Evolutionary conservation across 2,113 vertebrate genomes (phyloP).

Genomic region (Mormoops blainvillei): DNA sequence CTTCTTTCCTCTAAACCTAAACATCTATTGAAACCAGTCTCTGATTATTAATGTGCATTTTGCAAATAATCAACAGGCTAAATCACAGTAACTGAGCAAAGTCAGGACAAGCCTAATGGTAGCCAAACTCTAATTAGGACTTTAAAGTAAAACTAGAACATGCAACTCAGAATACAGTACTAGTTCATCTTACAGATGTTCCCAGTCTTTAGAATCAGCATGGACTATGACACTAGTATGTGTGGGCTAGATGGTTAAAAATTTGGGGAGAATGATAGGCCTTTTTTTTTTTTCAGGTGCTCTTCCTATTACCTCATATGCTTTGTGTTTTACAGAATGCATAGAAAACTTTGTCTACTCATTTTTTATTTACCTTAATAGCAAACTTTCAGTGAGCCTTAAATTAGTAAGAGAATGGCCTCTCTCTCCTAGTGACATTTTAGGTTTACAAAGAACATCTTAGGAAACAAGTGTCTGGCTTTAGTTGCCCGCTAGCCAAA

Average conservation of each 20-base stretch:
- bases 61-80: conserved; percentile 43
- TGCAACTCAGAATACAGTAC: conserved; percentile 57
- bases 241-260: not conserved
- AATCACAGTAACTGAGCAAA: conserved; percentile 48
- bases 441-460: conserved; percentile 25
- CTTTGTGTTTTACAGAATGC: not conserved
- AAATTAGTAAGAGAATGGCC: conserved; percentile 3
- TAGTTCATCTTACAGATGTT: conserved; percentile 53
- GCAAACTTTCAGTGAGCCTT: conserved; percentile 14
- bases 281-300: not conserved
- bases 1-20: not conserved
- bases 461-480: conserved; percentile 13
- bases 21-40: not conserved
- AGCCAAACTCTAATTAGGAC: conserved; percentile 46
- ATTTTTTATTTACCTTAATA: conserved; percentile 30
- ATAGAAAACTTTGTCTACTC: conserved; percentile 14
- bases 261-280: not conserved
- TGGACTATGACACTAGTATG: conserved; percentile 18
- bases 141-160: conserved; percentile 64
- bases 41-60: not conserved
- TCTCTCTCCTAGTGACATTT: conserved; percentile 3
- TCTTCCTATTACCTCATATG: not conserved
- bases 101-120: conserved; percentile 57
- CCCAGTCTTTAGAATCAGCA: conserved; percentile 1
- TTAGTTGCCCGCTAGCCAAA: conserved; percentile 9